phyloP scores from a whole-genome alignment of 2,113 vertebrate genomes.

The Triplophysa tibetana region DNA sequence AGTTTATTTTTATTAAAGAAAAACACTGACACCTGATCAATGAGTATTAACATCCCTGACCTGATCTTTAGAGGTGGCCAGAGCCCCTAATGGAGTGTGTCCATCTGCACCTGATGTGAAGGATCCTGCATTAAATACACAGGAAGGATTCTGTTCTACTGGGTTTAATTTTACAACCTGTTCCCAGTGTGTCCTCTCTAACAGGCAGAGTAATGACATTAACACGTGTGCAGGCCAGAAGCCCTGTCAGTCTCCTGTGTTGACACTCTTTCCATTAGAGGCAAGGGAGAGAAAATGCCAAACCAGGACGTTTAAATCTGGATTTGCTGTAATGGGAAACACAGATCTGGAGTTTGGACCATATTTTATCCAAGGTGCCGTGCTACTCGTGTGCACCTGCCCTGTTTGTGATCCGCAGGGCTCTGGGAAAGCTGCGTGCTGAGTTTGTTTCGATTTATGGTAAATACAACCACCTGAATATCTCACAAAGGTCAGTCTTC shows the following conservation, averaged over 20 bases:
- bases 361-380: constrained; percentile 22
- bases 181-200: constrained; percentile 39
- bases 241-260: background rate
- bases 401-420: background rate
- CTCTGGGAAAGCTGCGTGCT: constrained; percentile 12
- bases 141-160: constrained; percentile 50
- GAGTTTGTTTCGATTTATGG: constrained; percentile 37
- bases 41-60: constrained; percentile 8
- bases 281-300: constrained; percentile 1
- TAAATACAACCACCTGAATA: constrained; percentile 38
- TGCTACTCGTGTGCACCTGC: constrained; percentile 12
- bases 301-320: constrained; percentile 14
- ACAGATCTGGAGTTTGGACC: constrained; percentile 41
- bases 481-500: background rate
- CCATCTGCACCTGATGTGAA: constrained; percentile 34
- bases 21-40: constrained; percentile 17
- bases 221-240: constrained; percentile 41
- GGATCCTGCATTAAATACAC: constrained; percentile 32
- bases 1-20: constrained; percentile 7
- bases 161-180: constrained; percentile 42
- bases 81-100: constrained; percentile 3
- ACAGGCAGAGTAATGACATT: constrained; percentile 24
- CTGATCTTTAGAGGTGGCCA: constrained; percentile 34
- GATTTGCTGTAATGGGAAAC: constrained; percentile 39
- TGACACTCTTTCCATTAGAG: constrained; percentile 18